Base-by-base conservation (phyloP, 2,797 vertebrate genomes). In the Lagocephalus sceleratus region DNA sequence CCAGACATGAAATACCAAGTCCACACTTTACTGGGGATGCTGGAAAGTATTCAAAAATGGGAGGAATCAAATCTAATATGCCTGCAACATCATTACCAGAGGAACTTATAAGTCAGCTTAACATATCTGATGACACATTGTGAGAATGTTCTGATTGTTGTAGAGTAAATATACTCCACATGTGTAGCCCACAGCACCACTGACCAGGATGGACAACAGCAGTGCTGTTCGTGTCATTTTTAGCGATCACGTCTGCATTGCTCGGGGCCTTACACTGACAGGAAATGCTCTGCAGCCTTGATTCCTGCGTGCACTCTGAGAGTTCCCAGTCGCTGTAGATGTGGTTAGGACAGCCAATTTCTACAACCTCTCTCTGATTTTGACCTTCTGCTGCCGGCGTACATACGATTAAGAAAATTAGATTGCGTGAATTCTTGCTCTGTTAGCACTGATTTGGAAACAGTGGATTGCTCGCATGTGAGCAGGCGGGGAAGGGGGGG, bases 401-500 rank as follows among this genome's bases (percentile, higher is more conserved):
- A 41, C 2, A 42, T 17, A 32, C 25, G n/a, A 50, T 55, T 4
- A 22, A 2, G 12, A 47, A 21, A 63, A 41, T 54, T 14, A 19
- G 25, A 46, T 49, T 62, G n/a, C 6, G 9, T 60, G 29, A 41
- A 49, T 32, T 68, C 63, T 47, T 35, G 52, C 67, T 38, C 26
- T 39, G 45, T 40, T 69, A 20, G 25, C 22, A 16, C 57, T 59
- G 51, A 66, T 70, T 57, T 59, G 48, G 32, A 59, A 53, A 58
- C 21, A 42, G 54, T 44, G 47, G 46, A 52, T 46, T 25, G 15
- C 58, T 62, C 67, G 51, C 45, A 59, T 49, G 46, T 17, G 20
- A 51, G 41, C 41, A 47, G 20, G 17, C 17, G n/a, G 15, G 5
- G 42, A 45, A 45, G 22, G 53, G 54, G 73, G 44, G 29, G 35